Percentiles rank a stretch among this genome's conserved stretches.
Conservation (phyloP, 1,140 invertebrate genomes). For the Popillia japonica region DNA sequence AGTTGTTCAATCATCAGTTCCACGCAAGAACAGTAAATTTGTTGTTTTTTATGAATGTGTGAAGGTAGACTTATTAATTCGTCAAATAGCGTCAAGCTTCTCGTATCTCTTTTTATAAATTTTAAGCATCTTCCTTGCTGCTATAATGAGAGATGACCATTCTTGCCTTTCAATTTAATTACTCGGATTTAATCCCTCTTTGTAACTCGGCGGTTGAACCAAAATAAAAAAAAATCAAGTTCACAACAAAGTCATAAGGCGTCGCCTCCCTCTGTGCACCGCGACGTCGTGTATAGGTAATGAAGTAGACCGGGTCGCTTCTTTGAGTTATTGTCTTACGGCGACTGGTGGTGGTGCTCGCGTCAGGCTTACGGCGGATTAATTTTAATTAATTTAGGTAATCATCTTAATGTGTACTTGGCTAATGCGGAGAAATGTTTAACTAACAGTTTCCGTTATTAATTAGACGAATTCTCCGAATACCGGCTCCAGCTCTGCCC, state of each 20-base stretch:
- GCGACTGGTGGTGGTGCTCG: neutral
- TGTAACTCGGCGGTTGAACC: neutral
- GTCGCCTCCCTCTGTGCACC: neutral
- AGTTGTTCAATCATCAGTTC: too few species aligned
- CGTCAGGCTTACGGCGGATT: slow-evolving; percentile 32
- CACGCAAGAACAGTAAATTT: too few species aligned
- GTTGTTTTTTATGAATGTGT: too few species aligned
- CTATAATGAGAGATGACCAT: too few species aligned
- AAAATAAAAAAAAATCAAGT: neutral
- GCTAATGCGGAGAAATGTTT: slow-evolving; percentile 40
- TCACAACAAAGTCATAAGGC: neutral
- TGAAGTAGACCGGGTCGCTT: neutral
- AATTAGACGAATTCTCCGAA: slow-evolving; percentile 41
- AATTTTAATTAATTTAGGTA: slow-evolving; percentile 49
- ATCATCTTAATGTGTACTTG: slow-evolving; percentile 47
- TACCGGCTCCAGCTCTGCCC: slow-evolving; percentile 9
- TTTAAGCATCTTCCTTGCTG: too few species aligned
- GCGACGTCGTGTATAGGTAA: neutral
- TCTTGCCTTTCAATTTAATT: neutral
- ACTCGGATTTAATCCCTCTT: neutral
- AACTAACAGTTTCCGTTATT: slow-evolving; percentile 39
- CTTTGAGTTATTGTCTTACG: neutral
- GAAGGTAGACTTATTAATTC: too few species aligned
- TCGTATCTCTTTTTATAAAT: too few species aligned
- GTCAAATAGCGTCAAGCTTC: too few species aligned